Evolutionary conservation across 2,888 invertebrate species (phyloP).

Genomic region (Deilephila elpenor): DNA sequence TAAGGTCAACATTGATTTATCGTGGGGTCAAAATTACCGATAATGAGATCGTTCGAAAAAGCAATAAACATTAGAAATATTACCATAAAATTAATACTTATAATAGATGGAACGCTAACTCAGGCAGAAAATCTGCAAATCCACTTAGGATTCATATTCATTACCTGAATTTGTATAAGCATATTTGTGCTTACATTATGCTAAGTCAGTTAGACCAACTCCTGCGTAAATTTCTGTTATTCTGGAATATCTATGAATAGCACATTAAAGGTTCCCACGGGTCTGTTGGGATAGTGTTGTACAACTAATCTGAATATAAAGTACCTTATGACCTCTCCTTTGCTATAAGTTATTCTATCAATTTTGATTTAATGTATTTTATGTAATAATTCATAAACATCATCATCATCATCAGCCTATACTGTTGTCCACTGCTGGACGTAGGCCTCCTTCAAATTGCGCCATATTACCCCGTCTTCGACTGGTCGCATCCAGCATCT

Average conservation of each 20-base stretch:
- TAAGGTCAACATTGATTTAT: too few species aligned
- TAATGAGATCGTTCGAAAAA: neutral
- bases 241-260: neutral
- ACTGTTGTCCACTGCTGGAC: too few species aligned
- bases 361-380: neutral
- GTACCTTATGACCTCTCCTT: neutral
- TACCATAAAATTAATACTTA: neutral
- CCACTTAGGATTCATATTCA: conserved; percentile 7
- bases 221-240: conserved; percentile 15
- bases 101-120: neutral
- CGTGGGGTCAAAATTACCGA: too few species aligned
- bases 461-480: too few species aligned
- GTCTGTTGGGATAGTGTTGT: neutral
- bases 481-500: too few species aligned
- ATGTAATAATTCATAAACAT: too few species aligned
- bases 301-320: neutral
- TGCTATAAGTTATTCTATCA: neutral
- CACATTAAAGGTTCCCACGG: conserved; percentile 11
- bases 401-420: too few species aligned
- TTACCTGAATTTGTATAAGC: neutral
- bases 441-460: too few species aligned
- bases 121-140: conserved; percentile 9
- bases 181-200: conserved; percentile 23
- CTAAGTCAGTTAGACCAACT: conserved; percentile 18
- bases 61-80: neutral